Evolutionary conservation across 2,888 invertebrate species (phyloP), one percentile per base, ranked within the genome.

Genomic region (Troides helena): DNA sequence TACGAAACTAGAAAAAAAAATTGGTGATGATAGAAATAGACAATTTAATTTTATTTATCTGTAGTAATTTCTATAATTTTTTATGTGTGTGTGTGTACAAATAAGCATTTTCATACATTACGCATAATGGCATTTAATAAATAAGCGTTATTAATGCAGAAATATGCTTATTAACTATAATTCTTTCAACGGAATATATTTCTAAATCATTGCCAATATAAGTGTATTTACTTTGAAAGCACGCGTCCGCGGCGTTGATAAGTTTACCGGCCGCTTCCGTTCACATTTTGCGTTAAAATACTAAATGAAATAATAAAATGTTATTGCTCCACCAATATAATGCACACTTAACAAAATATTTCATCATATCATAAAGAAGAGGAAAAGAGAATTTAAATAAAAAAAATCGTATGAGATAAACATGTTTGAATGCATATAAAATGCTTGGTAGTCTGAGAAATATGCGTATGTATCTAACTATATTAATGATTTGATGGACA

Each of bases 211-310:
- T 78, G 83, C 85, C 81, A 88, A 88, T 86, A 85, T 87, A 83
- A 81, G 80, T 76, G 72, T 87, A 82, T 86, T 87, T 86, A 80
- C 87, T 88, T 88, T 89, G 87, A 86, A 81, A 85, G 80, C 85
- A 76, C 80, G 75, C 75, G 79, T 85, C 74, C 78, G 74, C 73
- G 77, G 85, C 79, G 91, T 82, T 90, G 90, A 91, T 83, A 81
- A 79, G 74, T 91, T 91, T 88, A 91, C 81, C 78, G 77, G 71
- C 75, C 67, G 76, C 82, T 87, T 91, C 90, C 91, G 89, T 81
- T 85, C 80, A 75, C 76, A 80, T 85, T 80, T 85, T 79, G 76
- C 79, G 80, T 84, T 80, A 78, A 78, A 81, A 79, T 77, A 78
- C 73, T 77, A 74, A 76, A 73, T 78, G 75, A 75, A 75, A 72